Percentiles rank a stretch among this genome's conserved stretches.
Conservation (phyloP, 2,888 invertebrate species). For the Octonoba sinensis region DNA sequence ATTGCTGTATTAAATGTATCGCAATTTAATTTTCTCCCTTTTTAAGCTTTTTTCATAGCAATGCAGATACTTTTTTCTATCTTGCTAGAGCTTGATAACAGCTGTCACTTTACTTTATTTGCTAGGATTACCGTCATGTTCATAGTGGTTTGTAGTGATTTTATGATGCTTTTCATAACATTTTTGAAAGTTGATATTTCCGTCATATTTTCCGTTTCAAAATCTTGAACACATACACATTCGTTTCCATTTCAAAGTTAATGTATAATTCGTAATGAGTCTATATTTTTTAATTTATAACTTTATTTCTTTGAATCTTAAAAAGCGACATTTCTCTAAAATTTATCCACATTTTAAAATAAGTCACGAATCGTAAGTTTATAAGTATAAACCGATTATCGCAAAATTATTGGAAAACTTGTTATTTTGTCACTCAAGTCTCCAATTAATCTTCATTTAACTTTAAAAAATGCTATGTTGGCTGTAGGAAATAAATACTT, state of each 20-base stretch:
- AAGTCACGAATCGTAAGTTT: too few relatives aligned
- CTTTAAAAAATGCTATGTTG: too few relatives aligned
- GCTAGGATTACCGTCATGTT: not conserved
- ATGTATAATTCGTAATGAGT: too few relatives aligned
- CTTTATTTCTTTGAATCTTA: too few relatives aligned
- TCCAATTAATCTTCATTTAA: too few relatives aligned
- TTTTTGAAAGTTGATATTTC: not conserved
- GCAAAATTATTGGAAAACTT: too few relatives aligned
- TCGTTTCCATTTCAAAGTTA: not conserved
- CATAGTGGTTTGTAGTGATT: not conserved
- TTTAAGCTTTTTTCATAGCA: constrained; percentile 1
- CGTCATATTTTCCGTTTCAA: not conserved
- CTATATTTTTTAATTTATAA: too few relatives aligned
- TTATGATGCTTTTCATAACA: not conserved
- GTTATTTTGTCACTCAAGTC: too few relatives aligned
- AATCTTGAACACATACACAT: constrained; percentile 58
- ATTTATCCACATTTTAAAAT: too few relatives aligned
- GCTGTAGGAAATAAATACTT: too few relatives aligned
- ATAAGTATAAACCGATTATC: too few relatives aligned
- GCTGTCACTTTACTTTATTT: not conserved
- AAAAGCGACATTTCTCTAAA: too few relatives aligned
- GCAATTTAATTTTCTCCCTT: not conserved
- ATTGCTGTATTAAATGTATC: not conserved
- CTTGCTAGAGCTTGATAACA: constrained; percentile 4
- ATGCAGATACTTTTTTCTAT: not conserved